A percentile compares a stretch with the other conserved stretches of the same genome.
These are phyloP conservation scores for Coreoperca whiteheadi DNA, from an alignment of 2,113 vertebrate species.

Conservation along the genomic window DNA sequence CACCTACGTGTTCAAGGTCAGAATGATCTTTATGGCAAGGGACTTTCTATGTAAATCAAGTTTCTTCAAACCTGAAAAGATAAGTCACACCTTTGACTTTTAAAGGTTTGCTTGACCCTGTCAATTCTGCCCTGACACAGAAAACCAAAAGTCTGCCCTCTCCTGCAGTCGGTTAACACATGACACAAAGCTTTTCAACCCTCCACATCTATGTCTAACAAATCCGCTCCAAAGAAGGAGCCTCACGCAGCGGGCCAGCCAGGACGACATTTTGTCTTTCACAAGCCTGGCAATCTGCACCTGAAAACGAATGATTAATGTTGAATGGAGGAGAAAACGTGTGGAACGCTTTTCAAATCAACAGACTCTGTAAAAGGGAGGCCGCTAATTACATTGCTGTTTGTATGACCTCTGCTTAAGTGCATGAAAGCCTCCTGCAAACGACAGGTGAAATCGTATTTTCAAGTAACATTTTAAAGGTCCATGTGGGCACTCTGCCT, in stretches of 20 bases:
- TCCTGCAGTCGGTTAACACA: conserved; percentile 36
- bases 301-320: conserved; percentile 71
- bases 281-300: conserved; percentile 62
- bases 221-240: conserved; percentile 59
- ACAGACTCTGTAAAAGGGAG: conserved; percentile 73
- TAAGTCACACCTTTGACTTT: conserved; percentile 30
- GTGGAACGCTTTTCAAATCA: conserved; percentile 78
- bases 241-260: conserved; percentile 59
- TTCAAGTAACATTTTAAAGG: conserved; percentile 84
- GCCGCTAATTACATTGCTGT: conserved; percentile 77
- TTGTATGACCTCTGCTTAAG: conserved; percentile 80
- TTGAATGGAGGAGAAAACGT: conserved; percentile 77
- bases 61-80: background rate
- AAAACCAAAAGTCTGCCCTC: conserved; percentile 35
- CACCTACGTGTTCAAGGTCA: background rate
- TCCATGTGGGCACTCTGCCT: conserved; percentile 81
- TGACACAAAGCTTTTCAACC: conserved; percentile 61
- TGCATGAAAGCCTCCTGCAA: conserved; percentile 82
- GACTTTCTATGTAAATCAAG: background rate
- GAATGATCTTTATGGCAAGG: background rate
- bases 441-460: conserved; percentile 84
- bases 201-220: conserved; percentile 48
- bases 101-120: conserved; percentile 36
- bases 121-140: conserved; percentile 14
- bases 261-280: conserved; percentile 68